Conservation (phyloP, 2,797 vertebrate species). For the Aplochiton taeniatus region DNA sequence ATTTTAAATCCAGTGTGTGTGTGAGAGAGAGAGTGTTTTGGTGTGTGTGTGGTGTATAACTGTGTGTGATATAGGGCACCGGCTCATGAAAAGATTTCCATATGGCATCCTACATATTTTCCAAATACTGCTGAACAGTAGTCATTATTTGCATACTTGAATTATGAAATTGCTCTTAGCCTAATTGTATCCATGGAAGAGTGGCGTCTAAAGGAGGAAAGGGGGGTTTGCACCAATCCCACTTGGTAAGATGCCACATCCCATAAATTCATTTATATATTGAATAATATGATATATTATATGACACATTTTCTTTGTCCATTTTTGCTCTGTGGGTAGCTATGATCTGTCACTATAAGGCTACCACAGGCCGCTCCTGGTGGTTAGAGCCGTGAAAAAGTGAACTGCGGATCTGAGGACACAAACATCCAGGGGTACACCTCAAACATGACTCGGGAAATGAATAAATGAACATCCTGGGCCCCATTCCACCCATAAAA, state of each 20-base stretch:
- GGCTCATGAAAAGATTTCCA: constrained; percentile 40
- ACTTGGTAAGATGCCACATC: constrained; percentile 47
- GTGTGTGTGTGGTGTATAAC: constrained; percentile 5
- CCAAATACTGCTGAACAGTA: constrained; percentile 29
- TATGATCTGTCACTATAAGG: constrained; percentile 44
- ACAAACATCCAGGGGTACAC: constrained; percentile 33
- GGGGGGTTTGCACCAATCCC: constrained; percentile 48
- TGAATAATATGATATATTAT: too few relatives aligned
- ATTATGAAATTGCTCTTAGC: constrained; percentile 66
- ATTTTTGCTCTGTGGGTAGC: constrained; percentile 19
- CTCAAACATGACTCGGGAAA: constrained; percentile 67
- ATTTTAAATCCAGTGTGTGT: constrained; percentile 44
- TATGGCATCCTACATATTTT: constrained; percentile 51
- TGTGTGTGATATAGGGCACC: constrained; percentile 32
- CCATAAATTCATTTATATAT: constrained; percentile 15
- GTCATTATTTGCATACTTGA: constrained; percentile 71
- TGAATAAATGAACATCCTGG: constrained; percentile 76
- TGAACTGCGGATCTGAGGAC: constrained; percentile 28
- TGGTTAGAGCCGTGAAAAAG: constrained; percentile 27
- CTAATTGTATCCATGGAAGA: constrained; percentile 66
- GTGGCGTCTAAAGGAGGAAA: constrained; percentile 53
- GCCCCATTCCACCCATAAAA: constrained; percentile 76
- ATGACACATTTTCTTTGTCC: too few relatives aligned
- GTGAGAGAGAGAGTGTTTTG: constrained; percentile 5
- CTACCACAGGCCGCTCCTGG: constrained; percentile 35